Base-by-base conservation (phyloP, 2,797 vertebrate genomes). In the Gambusia yucatana region DNA sequence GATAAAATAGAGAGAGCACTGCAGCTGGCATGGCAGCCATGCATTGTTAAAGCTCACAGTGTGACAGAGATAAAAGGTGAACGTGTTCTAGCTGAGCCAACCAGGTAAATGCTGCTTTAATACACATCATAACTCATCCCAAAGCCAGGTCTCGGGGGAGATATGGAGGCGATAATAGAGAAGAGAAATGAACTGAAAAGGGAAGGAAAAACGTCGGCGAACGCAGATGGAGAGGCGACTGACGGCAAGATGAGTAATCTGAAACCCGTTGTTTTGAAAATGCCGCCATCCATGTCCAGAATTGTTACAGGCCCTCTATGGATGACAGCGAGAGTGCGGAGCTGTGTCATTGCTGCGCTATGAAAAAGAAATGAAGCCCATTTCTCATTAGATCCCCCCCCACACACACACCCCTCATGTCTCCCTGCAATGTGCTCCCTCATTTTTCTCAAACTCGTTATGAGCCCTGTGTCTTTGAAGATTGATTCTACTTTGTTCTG, bases 51-150 rank as follows among this genome's bases (percentile, higher is more conserved):
- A 73, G 78, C 41, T 75, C 76, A 73, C 73, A 50, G 70, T 88
- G 77, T 89, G 91, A 89, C 89, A 91, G 84, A 88, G 83, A 90
- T 89, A 88, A 83, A 92, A 91, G 83, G 79, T 84, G 82, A 86
- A 83, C 67, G 87, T 77, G 80, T 61, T 88, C 82, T 81, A 79
- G 86, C 86, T 80, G 87, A 92, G 88, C 80, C 90, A 85, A 87
- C 82, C 90, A 92, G 91, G 91, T 94, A 93, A 94, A 94, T 76
- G 87, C 82, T 67, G 85, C 85, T 92, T 93, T 93, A 93, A 92
- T 87, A 83, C 82, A 89, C 81, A 84, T 80, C 88, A 93, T 92
- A 92, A 93, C 78, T 93, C 92, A 92, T 93, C 84, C 78, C 82
- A 65, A 16, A 82, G 86, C 82, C 28, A 3, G 50, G 74, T 85